A percentile compares a stretch with the other conserved stretches of the same genome.
These are phyloP conservation scores for Conomelus anceps DNA, from an alignment of 2,888 invertebrate genomes.

Conservation along the genomic window DNA sequence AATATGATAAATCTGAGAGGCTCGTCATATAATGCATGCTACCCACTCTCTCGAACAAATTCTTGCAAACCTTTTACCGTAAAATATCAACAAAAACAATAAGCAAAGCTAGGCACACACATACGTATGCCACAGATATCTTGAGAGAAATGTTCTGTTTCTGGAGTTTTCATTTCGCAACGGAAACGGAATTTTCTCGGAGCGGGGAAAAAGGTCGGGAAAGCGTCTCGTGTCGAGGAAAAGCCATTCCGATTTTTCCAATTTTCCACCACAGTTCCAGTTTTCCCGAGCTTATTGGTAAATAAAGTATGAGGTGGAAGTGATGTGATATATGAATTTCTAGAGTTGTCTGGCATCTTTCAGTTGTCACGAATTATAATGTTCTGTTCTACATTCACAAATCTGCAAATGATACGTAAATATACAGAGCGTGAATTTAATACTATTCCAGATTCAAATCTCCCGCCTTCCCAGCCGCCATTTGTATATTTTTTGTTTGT, in stretches of 20 bases:
- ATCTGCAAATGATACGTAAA: no score
- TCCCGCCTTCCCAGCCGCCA: no score
- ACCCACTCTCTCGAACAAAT: background rate
- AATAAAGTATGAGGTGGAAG: background rate
- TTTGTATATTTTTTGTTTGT: no score
- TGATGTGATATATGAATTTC: background rate
- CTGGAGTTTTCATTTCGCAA: background rate
- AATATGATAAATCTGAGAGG: background rate
- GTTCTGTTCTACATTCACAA: background rate
- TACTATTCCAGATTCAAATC: no score
- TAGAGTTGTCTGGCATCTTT: background rate
- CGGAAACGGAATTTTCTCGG: background rate
- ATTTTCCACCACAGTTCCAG: background rate
- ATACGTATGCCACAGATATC: background rate
- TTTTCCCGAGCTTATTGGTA: background rate
- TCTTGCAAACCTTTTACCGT: background rate
- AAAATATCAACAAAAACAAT: background rate
- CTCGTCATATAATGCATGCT: background rate
- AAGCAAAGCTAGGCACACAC: background rate
- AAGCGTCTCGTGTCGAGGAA: background rate
- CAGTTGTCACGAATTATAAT: background rate
- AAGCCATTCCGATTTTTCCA: background rate
- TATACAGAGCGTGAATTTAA: no score
- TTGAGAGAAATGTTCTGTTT: background rate
- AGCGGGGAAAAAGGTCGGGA: background rate